Evolutionary conservation across 2,888 invertebrate genomes (phyloP), one percentile per base, ranked within the genome.

Genomic region (Sphaerophoria rueppellii): DNA sequence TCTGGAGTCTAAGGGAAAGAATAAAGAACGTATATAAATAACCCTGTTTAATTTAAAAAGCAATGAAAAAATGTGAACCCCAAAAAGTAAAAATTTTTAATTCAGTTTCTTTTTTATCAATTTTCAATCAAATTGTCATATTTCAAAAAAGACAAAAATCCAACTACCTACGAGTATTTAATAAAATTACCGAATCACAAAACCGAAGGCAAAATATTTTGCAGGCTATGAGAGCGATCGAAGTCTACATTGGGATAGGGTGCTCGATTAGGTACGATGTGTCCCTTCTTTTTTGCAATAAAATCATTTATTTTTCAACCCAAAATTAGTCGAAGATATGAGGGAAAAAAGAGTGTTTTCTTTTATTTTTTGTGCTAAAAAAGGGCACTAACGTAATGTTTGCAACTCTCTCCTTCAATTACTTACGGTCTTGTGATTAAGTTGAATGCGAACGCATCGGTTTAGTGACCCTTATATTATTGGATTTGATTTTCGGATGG

Each of bases 381-480:
- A 89, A 88, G 86, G 78, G 86, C 88, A 87, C 76, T 76, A 61
- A n/a, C 60, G 67, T 60, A 90, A 90, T 90, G 87, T 90, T 89
- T 90, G 88, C 88, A 89, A 88, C 88, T 87, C 88, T 89, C 88
- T 90, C 89, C 88, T 89, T 86, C 90, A 90, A 90, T 89, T 90
- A 90, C 87, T 90, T 89, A 89, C 89, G 90, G 89, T 87, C 88
- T 87, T 87, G 73, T 90, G 89, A 81, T 69, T 81, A 61, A 52
- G 63, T 77, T 73, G 85, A 85, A 85, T 77, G 70, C 76, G 76
- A 63, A 72, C 61, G n/a, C 57, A 76, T 81, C 24, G 76, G 83
- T 76, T 73, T 76, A 76, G 81, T 85, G 85, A 85, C 85, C 85
- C 85, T 76, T 81, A 77, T 69, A 63, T 63, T 80, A 76, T 65